Evolutionary conservation across 2,888 invertebrate species (phyloP).

Genomic region (Drosophila rubida): DNA sequence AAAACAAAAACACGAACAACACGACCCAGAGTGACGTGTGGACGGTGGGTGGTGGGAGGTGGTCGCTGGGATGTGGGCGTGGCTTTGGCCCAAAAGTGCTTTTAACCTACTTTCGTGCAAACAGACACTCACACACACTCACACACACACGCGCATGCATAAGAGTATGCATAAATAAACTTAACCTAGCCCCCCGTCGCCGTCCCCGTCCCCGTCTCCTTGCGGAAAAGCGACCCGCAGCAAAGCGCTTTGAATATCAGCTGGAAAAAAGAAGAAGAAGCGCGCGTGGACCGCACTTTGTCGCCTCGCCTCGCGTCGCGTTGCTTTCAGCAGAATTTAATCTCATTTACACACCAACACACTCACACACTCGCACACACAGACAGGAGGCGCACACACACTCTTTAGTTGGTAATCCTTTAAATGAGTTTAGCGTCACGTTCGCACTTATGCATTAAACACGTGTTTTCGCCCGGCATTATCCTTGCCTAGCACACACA

Average conservation of each 20-base stretch:
- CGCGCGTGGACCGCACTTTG: slow-evolving; percentile 64
- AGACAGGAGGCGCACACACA: slow-evolving; percentile 24
- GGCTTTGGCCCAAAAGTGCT: slow-evolving; percentile 72
- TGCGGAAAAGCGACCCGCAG: neutral
- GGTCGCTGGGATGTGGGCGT: slow-evolving; percentile 29
- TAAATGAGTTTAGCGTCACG: slow-evolving; percentile 82
- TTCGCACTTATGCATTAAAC: slow-evolving; percentile 81
- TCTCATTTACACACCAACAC: slow-evolving; percentile 71
- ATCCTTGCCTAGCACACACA: slow-evolving; percentile 72
- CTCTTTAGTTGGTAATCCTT: slow-evolving; percentile 79
- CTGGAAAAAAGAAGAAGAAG: slow-evolving; percentile 25
- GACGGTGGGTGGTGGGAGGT: slow-evolving; percentile 1
- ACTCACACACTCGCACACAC: slow-evolving; percentile 34
- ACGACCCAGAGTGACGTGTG: neutral
- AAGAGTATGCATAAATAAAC: slow-evolving; percentile 76
- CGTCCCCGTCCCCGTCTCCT: neutral
- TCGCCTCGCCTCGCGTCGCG: slow-evolving; percentile 42
- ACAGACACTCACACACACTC: slow-evolving; percentile 38
- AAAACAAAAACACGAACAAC: slow-evolving; percentile 13
- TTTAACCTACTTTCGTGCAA: slow-evolving; percentile 75
- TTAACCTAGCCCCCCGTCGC: slow-evolving; percentile 31
- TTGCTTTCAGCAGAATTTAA: slow-evolving; percentile 79
- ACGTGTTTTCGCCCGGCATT: slow-evolving; percentile 81
- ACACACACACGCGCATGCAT: neutral
- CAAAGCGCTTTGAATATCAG: slow-evolving; percentile 47